phyloP scores from a whole-genome alignment of 2,888 invertebrate species.

The Cosmorhoe ocellata region DNA sequence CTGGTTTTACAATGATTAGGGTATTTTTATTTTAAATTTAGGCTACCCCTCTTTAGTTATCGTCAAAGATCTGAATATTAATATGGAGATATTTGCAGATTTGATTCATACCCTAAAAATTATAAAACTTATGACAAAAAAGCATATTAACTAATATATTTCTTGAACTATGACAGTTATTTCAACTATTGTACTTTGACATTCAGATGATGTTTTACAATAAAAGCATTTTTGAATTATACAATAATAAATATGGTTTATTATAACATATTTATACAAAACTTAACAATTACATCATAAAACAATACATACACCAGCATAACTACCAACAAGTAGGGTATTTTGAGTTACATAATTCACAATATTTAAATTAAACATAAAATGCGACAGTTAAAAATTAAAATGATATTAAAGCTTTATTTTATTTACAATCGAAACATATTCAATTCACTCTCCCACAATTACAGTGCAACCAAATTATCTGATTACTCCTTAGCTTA shows the following conservation, averaged over 20 bases:
- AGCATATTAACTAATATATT: too few relatives aligned
- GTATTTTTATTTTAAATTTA: constrained; percentile 11
- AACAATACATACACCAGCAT: constrained; percentile 5
- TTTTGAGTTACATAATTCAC: constrained; percentile 6
- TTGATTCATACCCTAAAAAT: too few relatives aligned
- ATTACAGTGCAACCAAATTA: not conserved
- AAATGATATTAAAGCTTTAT: constrained; percentile 26
- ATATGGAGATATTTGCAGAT: not conserved
- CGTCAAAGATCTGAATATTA: too few relatives aligned
- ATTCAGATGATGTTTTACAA: constrained; percentile 4
- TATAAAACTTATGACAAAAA: too few relatives aligned
- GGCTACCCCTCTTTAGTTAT: too few relatives aligned
- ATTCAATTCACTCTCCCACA: not conserved
- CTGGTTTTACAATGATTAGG: constrained; percentile 13
- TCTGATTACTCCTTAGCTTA: too few relatives aligned
- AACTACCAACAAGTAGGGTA: constrained; percentile 8
- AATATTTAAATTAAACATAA: not conserved
- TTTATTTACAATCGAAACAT: constrained; percentile 22
- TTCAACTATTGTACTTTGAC: too few relatives aligned
- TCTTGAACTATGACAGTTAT: too few relatives aligned
- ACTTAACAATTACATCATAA: constrained; percentile 15
- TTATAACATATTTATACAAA: constrained; percentile 21
- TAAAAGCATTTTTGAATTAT: constrained; percentile 5
- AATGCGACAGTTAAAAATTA: constrained; percentile 23
- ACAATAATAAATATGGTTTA: constrained; percentile 14